Base-by-base conservation (phyloP, 2,797 vertebrate genomes). In the Mormyrops boulengeri region DNA sequence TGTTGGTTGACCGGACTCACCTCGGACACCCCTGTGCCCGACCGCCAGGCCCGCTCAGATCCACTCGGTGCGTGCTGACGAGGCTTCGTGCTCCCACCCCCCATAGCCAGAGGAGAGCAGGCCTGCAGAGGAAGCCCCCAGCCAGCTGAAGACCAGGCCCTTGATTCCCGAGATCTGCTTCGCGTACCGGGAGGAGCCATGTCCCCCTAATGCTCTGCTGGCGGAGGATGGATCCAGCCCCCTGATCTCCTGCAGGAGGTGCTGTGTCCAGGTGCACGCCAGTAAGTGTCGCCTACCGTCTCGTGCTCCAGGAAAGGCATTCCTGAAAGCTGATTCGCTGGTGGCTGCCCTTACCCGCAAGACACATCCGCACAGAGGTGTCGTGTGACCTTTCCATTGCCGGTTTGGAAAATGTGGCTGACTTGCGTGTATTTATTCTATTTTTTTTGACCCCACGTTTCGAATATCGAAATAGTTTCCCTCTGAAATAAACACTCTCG, bases 101-200 rank as follows among this genome's bases (percentile, higher is more conserved):
- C 94, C 94, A 53, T 90, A 99, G 98, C 94, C 94, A 90, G 97
- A 97, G 90, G 97, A 94, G 6, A 80, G 17, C 93, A 93, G 60
- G 84, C 77, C 89, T 2, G 92, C 92, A 11, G 91, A 93, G 57
- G 62, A 44, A 52, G n/a, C 80, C 14, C 3, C 85, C 80, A 91
- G 50, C 89, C 88, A 53, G 2, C 41, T 91, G 90, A 97, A 96
- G 92, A 97, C 97, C 88, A 98, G 96, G 91, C 98, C 98, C 90
- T 95, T 99, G 92, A 96, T 99, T 92, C 98, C 98, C 55, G 98
- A 99, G 94, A 98, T 99, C 94, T 99, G 98, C 94, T 99, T 99
- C 92, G 97, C 97, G 88, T 98, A 97, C 93, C 97, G 97, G 69
- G 97, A 99, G 93, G 97, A 97, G 92, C 97, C 97, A 92, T 97